Conservation (phyloP, 64 coral and sea anemone species). For the Actinia equina region DNA sequence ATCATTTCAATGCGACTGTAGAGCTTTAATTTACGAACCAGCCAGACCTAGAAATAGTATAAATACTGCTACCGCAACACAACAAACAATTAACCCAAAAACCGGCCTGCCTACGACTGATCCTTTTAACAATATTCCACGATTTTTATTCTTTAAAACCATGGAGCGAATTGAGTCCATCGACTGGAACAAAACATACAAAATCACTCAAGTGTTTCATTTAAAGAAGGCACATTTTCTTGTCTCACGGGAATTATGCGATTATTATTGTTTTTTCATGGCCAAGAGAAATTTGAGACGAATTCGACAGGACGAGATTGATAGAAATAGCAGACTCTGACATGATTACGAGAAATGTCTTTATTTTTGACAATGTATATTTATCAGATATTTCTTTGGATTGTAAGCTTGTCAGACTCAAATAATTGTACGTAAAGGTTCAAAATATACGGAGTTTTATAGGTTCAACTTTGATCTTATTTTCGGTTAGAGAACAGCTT, state of each 20-base stretch:
- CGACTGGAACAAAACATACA: not conserved
- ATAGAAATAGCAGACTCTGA: not conserved
- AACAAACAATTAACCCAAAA: not conserved
- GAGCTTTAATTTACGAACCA: not conserved
- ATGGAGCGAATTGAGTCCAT: not conserved
- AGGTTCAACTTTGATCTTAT: constrained; percentile 7
- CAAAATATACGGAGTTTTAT: not conserved
- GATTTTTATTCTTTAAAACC: not conserved
- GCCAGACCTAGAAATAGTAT: not conserved
- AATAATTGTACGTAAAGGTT: not conserved
- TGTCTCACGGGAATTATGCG: not conserved
- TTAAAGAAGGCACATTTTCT: not conserved
- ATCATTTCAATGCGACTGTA: not conserved
- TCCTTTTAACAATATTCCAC: not conserved
- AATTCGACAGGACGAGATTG: not conserved
- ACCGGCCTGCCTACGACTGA: not conserved
- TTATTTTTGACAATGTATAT: not conserved
- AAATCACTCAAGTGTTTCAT: not conserved
- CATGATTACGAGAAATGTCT: not conserved
- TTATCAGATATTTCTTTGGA: not conserved
- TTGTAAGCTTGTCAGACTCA: not conserved
- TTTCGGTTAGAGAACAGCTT: not conserved
- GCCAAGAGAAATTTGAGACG: constrained; percentile 1
- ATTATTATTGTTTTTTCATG: not conserved
- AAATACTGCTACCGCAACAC: not conserved